Base-by-base conservation (phyloP, 30 jellyfish, hydroid and myxozoan genomes). In the Sanderia malayensis region DNA sequence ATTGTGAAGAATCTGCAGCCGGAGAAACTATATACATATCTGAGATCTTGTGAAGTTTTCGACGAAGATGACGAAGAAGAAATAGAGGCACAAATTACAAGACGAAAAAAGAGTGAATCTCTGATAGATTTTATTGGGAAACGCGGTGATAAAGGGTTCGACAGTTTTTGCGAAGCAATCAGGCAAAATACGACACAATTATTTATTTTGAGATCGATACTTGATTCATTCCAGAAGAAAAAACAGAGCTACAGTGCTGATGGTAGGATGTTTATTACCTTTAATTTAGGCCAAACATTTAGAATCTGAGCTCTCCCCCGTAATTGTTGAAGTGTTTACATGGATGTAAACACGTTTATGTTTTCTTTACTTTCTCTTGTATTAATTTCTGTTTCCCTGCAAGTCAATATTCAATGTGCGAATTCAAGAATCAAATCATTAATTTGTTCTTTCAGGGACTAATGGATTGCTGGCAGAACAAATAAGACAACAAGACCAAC, bases 31-130 rank as follows among this genome's bases (percentile, higher is more conserved):
- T 83, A 37, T 46, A 44, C 95, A n/a, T 73, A 46, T 45, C 55
- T 83, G 60, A 71, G 95, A 31, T 28, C 88, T 0, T 59, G 66
- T 28, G 59, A 52, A 32, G 88, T 73, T 58, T 72, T 83, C 2
- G 84, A 67, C 70, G 72, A 25, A 1, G 95, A 73, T 30, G 95
- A 83, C 74, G 68, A 83, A 59, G 95, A 83, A 46, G 95, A 83
- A 1, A 83, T 83, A 22, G 84, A 65, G 23, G 83, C 95, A 24
- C 88, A 83, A 58, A 67, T 44, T 7, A 73, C 80, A 15, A 53
- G 95, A 55, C 66, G 44, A 53, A 28, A 84, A 44, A 83, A 58
- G 55, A 65, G 19, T 47, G 95, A 74, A 67, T 11, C 61, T 30
- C 81, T 83, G 31, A 26, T 83, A 28, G 86, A 83, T 58, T 46